Evolutionary conservation across 1,140 invertebrate genomes (phyloP).

Genomic region (Leguminivora glycinivorella): DNA sequence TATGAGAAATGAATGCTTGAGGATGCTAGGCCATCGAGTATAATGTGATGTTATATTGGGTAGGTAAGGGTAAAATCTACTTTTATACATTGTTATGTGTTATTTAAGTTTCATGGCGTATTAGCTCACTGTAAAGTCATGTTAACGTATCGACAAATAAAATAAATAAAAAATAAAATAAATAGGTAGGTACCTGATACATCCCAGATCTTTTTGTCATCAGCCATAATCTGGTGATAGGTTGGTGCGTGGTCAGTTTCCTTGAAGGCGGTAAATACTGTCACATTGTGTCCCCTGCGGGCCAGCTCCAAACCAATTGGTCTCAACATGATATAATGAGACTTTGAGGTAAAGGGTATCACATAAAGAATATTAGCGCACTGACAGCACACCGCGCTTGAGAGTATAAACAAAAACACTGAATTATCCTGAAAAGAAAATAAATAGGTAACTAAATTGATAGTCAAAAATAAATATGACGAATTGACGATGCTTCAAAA

Average conservation of each 20-base stretch:
- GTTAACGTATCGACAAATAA: too few species aligned
- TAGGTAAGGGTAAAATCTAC: too few species aligned
- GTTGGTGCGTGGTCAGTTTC: slow-evolving; percentile 68
- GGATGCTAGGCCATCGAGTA: too few species aligned
- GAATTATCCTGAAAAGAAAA: slow-evolving; percentile 38
- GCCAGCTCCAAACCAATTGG: slow-evolving; percentile 79
- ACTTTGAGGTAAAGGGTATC: slow-evolving; percentile 63
- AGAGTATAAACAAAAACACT: slow-evolving; percentile 33
- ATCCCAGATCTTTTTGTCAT: slow-evolving; percentile 77
- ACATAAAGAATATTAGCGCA: slow-evolving; percentile 64
- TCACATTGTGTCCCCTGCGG: slow-evolving; percentile 81
- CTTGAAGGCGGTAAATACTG: slow-evolving; percentile 78
- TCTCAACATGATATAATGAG: slow-evolving; percentile 79
- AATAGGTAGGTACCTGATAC: slow-evolving; percentile 46
- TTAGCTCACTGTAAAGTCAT: too few species aligned
- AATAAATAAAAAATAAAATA: slow-evolving; percentile 1
- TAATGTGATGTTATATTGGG: too few species aligned
- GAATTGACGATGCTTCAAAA: background rate
- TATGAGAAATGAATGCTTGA: too few species aligned
- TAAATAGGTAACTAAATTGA: background rate
- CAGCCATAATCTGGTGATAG: slow-evolving; percentile 77
- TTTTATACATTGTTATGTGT: too few species aligned
- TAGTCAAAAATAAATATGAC: background rate
- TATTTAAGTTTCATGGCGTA: too few species aligned
- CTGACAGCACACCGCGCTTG: slow-evolving; percentile 34